Evolutionary conservation across 2,113 vertebrate species (phyloP), one percentile per base, ranked within the genome.

Genomic region (Periophthalmodon schlosseri): DNA sequence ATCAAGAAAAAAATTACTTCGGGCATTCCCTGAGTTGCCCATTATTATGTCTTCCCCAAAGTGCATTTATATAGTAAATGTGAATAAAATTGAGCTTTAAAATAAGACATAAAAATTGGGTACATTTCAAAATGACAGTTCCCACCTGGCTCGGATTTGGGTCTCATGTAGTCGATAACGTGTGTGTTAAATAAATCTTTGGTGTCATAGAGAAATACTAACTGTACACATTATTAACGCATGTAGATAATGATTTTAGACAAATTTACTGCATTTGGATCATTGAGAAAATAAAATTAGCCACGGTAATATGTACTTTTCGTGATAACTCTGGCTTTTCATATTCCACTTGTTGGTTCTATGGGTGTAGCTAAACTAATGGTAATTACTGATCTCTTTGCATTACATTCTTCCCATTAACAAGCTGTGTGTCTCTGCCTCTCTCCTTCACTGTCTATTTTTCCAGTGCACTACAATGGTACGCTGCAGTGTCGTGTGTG

Each of bases 311-410:
- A 65, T 65, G 77, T 8, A 68, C 78, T 85, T 84, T 80, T 89
- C 73, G 91, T 83, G 88, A 91, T 85, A 84, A 84, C 77, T 50
- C 28, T 52, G 76, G 81, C 74, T 79, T 82, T 74, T 73, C 78
- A 78, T 91, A 91, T 93, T 93, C 90, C 83, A 89, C 84, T 91
- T 93, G 90, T 92, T 92, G 91, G 68, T 56, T 56, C 20, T 79
- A 92, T 44, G 39, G 84, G 89, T 56, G 52, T 56, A 91, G 89
- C 92, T 93, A 91, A 91, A 93, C 91, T 91, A 91, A 91, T 91
- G 84, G 88, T 92, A 92, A 93, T 93, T 93, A 91, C 88, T 79
- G 80, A 90, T 93, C 87, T 89, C 87, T 92, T 92, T 92, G 81
- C 87, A 90, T 93, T 90, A 78, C 78, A 81, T 89, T 89, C 93